Conservation (phyloP, 2,797 vertebrate genomes). For the Gymnodraco acuticeps region DNA sequence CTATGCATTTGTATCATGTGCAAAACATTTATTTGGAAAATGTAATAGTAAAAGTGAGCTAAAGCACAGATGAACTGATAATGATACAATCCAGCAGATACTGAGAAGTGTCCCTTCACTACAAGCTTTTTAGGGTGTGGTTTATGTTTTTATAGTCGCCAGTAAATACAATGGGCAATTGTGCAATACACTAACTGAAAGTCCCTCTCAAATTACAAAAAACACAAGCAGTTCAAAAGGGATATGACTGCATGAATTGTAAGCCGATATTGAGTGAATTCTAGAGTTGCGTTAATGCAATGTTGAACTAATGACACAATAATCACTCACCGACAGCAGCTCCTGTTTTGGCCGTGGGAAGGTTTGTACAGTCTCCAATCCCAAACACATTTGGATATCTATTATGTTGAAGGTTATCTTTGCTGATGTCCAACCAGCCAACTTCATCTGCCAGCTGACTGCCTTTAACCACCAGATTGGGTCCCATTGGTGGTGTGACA, state of each 20-base stretch:
- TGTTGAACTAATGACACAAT: neutral
- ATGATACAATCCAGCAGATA: neutral
- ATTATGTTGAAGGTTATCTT: slow-evolving; percentile 93
- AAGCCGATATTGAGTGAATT: slow-evolving; percentile 3
- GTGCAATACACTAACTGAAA: slow-evolving; percentile 7
- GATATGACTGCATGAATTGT: neutral
- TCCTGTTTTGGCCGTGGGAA: slow-evolving; percentile 94
- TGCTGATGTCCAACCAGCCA: slow-evolving; percentile 95
- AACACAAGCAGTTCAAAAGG: neutral
- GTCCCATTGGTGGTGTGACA: slow-evolving; percentile 97
- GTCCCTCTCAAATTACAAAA: neutral
- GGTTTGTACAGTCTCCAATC: slow-evolving; percentile 96
- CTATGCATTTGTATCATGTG: neutral
- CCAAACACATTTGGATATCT: slow-evolving; percentile 95
- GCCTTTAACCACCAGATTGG: slow-evolving; percentile 87
- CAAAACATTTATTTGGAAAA: neutral
- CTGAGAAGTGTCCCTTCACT: neutral
- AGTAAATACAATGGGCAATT: slow-evolving; percentile 2
- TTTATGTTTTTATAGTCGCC: slow-evolving; percentile 2
- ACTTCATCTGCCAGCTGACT: slow-evolving; percentile 86
- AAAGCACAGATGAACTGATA: neutral
- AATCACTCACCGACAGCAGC: slow-evolving; percentile 91
- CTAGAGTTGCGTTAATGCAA: slow-evolving; percentile 4
- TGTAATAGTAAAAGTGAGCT: neutral
- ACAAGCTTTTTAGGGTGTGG: slow-evolving; percentile 12